Evolutionary conservation across 92 coral and sea anemone genomes (phyloP).

Genomic region (Desmophyllum pertusum): DNA sequence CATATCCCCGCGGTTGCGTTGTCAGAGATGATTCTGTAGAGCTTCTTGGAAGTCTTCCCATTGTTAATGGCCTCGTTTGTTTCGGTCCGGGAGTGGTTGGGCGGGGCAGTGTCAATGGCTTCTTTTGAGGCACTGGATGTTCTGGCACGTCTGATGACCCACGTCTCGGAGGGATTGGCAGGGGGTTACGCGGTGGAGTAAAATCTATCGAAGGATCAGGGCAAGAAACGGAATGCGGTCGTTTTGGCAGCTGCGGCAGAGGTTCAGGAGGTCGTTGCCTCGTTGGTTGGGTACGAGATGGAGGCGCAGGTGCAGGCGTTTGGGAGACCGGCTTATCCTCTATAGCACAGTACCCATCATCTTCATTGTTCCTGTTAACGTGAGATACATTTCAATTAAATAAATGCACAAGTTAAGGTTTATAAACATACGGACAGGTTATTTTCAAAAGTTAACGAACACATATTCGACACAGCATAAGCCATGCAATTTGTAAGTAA

Average conservation of each 20-base stretch:
- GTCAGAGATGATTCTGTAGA: not conserved
- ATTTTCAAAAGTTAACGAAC: not conserved
- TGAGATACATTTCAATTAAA: not conserved
- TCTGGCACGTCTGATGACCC: not conserved
- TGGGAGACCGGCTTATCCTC: not conserved
- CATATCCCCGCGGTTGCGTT: not conserved
- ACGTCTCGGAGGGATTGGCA: not conserved
- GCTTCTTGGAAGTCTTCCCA: not conserved
- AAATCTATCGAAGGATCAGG: not conserved
- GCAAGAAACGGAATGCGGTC: not conserved
- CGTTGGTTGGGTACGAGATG: not conserved
- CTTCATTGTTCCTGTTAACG: not conserved
- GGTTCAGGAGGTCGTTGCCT: constrained; percentile 29
- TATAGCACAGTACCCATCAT: not conserved
- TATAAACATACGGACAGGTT: not conserved
- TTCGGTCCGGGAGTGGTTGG: not conserved
- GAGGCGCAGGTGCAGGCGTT: not conserved
- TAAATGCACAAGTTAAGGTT: not conserved
- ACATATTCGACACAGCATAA: not conserved
- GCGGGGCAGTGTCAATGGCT: constrained; percentile 30
- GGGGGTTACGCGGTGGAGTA: not conserved
- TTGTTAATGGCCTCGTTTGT: not conserved
- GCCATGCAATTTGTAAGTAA: too few species aligned
- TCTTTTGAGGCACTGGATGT: not conserved
- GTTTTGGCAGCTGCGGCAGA: not conserved